Evolutionary conservation across 2,888 invertebrate species (phyloP).

Genomic region (Tanytarsus gracilentus): DNA sequence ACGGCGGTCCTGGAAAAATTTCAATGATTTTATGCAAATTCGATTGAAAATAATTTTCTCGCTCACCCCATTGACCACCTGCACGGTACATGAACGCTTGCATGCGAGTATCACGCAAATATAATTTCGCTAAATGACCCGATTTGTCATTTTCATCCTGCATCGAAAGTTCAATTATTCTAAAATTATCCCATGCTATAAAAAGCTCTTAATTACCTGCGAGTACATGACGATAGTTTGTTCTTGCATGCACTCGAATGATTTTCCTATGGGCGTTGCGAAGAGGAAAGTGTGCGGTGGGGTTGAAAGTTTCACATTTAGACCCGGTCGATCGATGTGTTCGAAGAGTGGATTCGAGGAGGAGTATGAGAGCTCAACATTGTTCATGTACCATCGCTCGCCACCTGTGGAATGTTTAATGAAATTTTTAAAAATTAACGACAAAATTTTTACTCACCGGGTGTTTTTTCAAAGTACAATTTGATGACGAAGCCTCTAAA

Average conservation of each 20-base stretch:
- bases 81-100: slow-evolving; percentile 86
- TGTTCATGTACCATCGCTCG: slow-evolving; percentile 79
- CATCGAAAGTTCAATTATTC: not conserved
- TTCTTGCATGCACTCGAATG: slow-evolving; percentile 66
- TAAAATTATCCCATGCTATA: slow-evolving; percentile 29
- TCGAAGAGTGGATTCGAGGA: slow-evolving; percentile 52
- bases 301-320: slow-evolving; percentile 49
- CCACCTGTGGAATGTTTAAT: slow-evolving; percentile 67
- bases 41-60: not conserved
- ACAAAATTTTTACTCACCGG: slow-evolving; percentile 31
- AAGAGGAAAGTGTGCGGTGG: slow-evolving; percentile 57
- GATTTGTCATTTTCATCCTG: slow-evolving; percentile 41
- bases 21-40: not conserved
- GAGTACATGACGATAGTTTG: slow-evolving; percentile 55
- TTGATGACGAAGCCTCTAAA: slow-evolving; percentile 68
- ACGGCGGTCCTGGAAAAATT: slow-evolving; percentile 37
- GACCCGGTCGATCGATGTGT: slow-evolving; percentile 50
- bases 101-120: slow-evolving; percentile 60
- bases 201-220: slow-evolving; percentile 45
- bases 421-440: not conserved
- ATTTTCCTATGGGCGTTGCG: slow-evolving; percentile 79
- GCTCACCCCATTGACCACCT: slow-evolving; percentile 47
- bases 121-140: slow-evolving; percentile 53
- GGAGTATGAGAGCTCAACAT: slow-evolving; percentile 66
- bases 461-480: slow-evolving; percentile 62